Evolutionary conservation across 2,797 vertebrate species (phyloP), one percentile per base, ranked within the genome.

Genomic region (Notolepis coatsorum): DNA sequence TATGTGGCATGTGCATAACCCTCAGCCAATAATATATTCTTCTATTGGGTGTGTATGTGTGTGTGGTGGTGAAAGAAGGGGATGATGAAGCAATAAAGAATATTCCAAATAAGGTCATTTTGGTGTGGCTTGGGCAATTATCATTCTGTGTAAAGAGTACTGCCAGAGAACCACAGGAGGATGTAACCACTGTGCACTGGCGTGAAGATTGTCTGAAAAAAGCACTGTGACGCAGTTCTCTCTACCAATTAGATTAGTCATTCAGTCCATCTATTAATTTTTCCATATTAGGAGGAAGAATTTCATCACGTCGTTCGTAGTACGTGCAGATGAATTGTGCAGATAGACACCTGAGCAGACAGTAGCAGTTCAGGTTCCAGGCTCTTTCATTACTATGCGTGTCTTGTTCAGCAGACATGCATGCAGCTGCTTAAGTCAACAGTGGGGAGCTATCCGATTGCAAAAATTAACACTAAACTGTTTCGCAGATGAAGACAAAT

Each of bases 391-490:
- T 12, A 55, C 65, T 50, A 69, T 55, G 55, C 35, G 9, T 27
- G 47, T 62, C 39, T 38, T 51, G 42, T 55, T 39, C 35, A 9
- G 25, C 46, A 54, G 57, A 42, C 51, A 28, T 59, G 21, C 65
- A 23, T 68, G 42, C 47, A 56, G 20, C 37, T 30, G 46, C 35
- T 35, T 53, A 12, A 60, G 42, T 50, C 56, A 67, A 67, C 49
- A 52, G 38, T 13, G 21, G 18, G 28, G 66, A 73, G 24, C 23
- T 54, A 25, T 60, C 51, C 27, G 4, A 58, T 72, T 58, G 48
- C 54, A 77, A 73, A 81, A 73, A 80, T 75, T 75, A 42, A 52
- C 68, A 69, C 61, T 74, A 27, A 77, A 57, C 68, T 69, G 68
- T 77, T 73, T 70, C 0, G 2, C 55, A 55, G 39, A 47, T 66